Base-by-base conservation (phyloP, 2,888 invertebrate species). In the Hymenopus coronatus region DNA sequence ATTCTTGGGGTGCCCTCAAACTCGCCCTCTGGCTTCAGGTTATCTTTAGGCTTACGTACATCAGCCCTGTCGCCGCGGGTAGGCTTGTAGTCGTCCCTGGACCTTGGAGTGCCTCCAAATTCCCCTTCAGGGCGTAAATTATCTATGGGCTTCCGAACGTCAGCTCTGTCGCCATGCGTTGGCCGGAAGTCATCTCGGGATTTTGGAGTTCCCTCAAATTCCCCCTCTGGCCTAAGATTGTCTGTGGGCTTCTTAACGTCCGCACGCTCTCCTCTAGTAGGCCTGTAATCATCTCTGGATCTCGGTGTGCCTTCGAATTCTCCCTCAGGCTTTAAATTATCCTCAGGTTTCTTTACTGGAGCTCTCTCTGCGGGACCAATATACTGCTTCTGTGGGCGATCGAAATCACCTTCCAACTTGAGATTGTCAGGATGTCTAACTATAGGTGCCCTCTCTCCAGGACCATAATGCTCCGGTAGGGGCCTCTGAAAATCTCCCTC, bases 21-120 rank as follows among this genome's bases (percentile, higher is more conserved):
- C 1, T 94, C 93, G 33, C 95, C 95, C 92, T 95, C 96, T 3
- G 95, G 95, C 91, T 94, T 94, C 0, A 96, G 93, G 92, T 96
- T 96, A 91, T 97, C 96, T 90, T 93, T 91, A 0, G 94, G 94
- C 90, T 91, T 91, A 91, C 90, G 90, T 9, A 91, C 88, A 1
- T 93, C 94, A 82, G 90, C 88, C 12, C 84, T 46, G n/a, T 88
- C 89, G 4, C 89, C 90, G 0, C 95, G 95, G 83, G 33, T 91
- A 90, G n/a, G 91, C 90, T 82, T 30, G 54, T 25, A 88, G 2
- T 92, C 92, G 91, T 93, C 95, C 83, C 93, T 91, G 0, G 93
- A 92, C 88, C 93, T 94, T 84, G 93, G 88, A 0, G 90, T 88
- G 25, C 90, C 70, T 28, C 87, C 90, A 70, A 90, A 91, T 14